Base-by-base conservation (phyloP, 2,113 vertebrate genomes). In the Chaetops frenatus region DNA sequence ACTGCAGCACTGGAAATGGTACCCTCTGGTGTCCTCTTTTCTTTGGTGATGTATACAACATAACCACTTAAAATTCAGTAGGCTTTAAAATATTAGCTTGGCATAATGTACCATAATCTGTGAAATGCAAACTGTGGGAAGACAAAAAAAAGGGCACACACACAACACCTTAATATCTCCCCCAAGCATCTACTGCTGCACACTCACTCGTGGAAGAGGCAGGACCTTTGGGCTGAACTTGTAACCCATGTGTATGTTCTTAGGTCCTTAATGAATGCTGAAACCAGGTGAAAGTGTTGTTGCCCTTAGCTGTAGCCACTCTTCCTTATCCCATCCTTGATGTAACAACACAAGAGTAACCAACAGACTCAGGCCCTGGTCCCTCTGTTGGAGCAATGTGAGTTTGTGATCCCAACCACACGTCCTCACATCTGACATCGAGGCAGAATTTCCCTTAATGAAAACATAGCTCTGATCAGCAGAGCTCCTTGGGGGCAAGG, bases 351-450 rank as follows among this genome's bases (percentile, higher is more conserved):
- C 12, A 44, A 56, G 40, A 1, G 0, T 13, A 33, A 31, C n/a
- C 45, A 79, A 23, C 22, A 87, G 51, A 38, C 35, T 42, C 38
- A 31, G 13, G 5, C 29, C 29, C 40, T 69, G 1, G 1, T 38
- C 42, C 54, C 56, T 16, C 42, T 22, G 12, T 20, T 20, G 50
- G 7, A 36, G 21, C 2, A 2, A 53, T 11, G 19, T 1, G n/a
- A 18, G 21, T 14, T 38, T 72, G 40, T 44, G 42, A 23, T 19
- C 58, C 53, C 80, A 77, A 3, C 10, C 50, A 21, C 7, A 45
- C 0, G 0, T 20, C 15, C 23, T 29, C 56, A 36, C 19, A 67
- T 18, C 40, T 35, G 29, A 50, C 16, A 51, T 0, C 0, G 10
- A 50, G 17, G 27, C 29, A 36, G 31, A 72, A 56, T 11, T 44